Conservation (phyloP, 2,888 invertebrate species). For the Pristionchus fissidentatus region DNA sequence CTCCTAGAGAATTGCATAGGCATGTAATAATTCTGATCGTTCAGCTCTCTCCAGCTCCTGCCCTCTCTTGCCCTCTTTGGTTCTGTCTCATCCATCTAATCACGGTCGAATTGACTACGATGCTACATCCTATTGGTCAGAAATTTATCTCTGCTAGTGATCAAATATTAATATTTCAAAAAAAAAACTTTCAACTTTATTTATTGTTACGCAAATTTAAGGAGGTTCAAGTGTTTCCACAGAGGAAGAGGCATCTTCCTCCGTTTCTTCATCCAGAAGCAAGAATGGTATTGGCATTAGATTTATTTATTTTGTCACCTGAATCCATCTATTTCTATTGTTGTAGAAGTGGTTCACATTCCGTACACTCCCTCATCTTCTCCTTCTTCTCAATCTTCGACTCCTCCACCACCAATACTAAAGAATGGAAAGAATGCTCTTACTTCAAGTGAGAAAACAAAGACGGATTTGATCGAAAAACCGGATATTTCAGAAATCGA, state of each 20-base stretch:
- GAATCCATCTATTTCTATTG: background rate
- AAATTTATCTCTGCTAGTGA: background rate
- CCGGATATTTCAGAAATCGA: background rate
- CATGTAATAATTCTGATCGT: slow-evolving; percentile 6
- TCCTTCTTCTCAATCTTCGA: background rate
- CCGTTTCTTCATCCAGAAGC: background rate
- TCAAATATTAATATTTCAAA: background rate
- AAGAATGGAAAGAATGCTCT: slow-evolving; percentile 33
- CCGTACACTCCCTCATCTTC: slow-evolving; percentile 20
- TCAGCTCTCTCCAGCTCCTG: slow-evolving; percentile 49
- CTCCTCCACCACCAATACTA: slow-evolving; percentile 23
- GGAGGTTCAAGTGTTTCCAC: slow-evolving; percentile 29
- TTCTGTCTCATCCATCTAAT: slow-evolving; percentile 55
- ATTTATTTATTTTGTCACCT: background rate
- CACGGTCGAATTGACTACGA: slow-evolving; percentile 50
- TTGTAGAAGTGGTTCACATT: too few relatives aligned
- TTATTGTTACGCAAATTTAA: background rate
- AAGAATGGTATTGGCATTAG: background rate
- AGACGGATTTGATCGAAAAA: background rate
- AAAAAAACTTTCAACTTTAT: background rate
- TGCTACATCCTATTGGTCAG: slow-evolving; percentile 39
- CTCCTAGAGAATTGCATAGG: background rate
- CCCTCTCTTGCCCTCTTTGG: slow-evolving; percentile 53
- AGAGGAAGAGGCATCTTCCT: slow-evolving; percentile 11
- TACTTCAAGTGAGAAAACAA: background rate